A percentile compares a stretch with the other conserved stretches of the same genome.
Conservation (phyloP, 2,888 invertebrate genomes). For the Epistrophe grossulariae region DNA sequence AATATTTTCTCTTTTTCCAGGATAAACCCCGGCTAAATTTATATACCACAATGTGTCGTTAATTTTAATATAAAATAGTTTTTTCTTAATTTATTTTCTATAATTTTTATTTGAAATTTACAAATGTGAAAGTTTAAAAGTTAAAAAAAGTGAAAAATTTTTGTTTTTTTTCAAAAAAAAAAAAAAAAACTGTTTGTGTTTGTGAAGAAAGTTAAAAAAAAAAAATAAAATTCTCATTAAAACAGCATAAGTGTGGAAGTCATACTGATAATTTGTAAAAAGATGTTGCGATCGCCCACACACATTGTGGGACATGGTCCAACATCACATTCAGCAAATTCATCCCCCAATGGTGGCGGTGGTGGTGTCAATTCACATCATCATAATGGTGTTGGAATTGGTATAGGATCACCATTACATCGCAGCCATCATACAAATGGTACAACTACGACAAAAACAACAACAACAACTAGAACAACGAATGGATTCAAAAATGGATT, state of each 20-base stretch:
- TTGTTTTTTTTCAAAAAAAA: neutral
- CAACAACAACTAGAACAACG: conserved; percentile 53
- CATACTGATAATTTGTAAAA: conserved; percentile 78
- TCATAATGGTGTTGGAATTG: conserved; percentile 44
- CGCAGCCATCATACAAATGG: conserved; percentile 70
- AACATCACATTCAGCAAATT: conserved; percentile 77
- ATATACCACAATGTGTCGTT: conserved; percentile 44
- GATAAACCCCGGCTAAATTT: conserved; percentile 64
- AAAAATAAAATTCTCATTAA: conserved; percentile 9
- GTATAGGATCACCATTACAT: conserved; percentile 58
- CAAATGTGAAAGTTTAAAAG: conserved; percentile 24
- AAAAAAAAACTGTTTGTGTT: conserved; percentile 23
- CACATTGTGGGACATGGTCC: conserved; percentile 84
- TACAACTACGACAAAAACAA: conserved; percentile 8
- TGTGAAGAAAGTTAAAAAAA: conserved; percentile 7
- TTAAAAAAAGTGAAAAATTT: conserved; percentile 6
- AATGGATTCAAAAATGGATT: conserved; percentile 75
- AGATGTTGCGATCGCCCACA: conserved; percentile 85
- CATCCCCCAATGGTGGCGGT: conserved; percentile 57
- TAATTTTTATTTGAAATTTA: conserved; percentile 16
- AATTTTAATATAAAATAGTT: neutral
- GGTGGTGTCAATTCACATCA: conserved; percentile 49
- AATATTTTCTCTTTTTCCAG: conserved; percentile 69
- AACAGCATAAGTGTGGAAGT: conserved; percentile 77
- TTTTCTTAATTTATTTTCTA: conserved; percentile 19